Base-by-base conservation (phyloP, 1,140 invertebrate genomes). In the Venustaconcha ellipsiformis region DNA sequence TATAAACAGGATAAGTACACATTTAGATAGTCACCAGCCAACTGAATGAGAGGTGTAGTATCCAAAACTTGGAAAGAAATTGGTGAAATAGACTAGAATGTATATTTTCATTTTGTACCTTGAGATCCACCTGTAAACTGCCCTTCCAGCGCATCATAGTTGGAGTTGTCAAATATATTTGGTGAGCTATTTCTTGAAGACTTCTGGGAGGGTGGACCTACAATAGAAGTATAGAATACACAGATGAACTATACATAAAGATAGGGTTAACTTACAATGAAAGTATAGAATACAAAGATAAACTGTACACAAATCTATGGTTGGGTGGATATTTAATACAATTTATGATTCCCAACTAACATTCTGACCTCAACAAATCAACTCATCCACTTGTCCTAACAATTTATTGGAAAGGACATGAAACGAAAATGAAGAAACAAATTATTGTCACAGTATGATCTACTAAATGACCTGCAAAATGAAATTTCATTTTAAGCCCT, bases 111-210 rank as follows among this genome's bases (percentile, higher is more conserved):
- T 72, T 57, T 73, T 23, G 57, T 37, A 55, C 37, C 48, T 59
- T 4, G 23, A 37, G 57, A 63, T 59, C 56, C 78, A 57, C 62
- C 71, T 59, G 83, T 78, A 78, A 90, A 90, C 73, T 90, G 89
- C n/a, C 90, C 90, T 74, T 91, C 90, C 79, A 91, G 81, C 20
- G 87, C 88, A 86, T 91, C 90, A 82, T 88, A 87, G 14, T 84
- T 84, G 64, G 84, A 85, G 59, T 75, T 84, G 62, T 87, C 82
- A 37, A 89, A 78, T 58, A 77, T 65, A 57, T 65, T 65, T 1
- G 90, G 90, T 64, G 90, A 90, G 23, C 89, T 86, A 17, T 84
- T 89, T 67, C 89, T 78, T 6, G 90, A 90, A 37, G 90, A 89
- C 72, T 84, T 89, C 71, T 86, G 82, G 37, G 90, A 91, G 59